Evolutionary conservation across 2,888 invertebrate species (phyloP).

Genomic region (Eristalis pertinax): DNA sequence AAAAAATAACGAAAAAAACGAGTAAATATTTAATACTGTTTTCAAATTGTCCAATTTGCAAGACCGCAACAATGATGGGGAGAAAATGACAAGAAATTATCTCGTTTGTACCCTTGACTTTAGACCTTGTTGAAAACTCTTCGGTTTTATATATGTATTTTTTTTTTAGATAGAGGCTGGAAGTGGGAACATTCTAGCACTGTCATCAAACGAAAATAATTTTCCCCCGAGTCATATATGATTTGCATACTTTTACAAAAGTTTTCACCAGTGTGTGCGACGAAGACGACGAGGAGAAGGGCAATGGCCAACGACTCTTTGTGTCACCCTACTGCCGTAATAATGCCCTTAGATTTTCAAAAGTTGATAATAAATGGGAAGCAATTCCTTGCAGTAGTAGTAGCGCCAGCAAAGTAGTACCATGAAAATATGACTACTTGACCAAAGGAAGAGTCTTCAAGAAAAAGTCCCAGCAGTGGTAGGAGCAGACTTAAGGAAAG

Average conservation of each 20-base stretch:
- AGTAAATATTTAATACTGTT: slow-evolving; percentile 34
- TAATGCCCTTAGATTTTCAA: slow-evolving; percentile 61
- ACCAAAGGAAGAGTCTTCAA: slow-evolving; percentile 52
- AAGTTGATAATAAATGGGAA: slow-evolving; percentile 64
- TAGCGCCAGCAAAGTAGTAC: slow-evolving; percentile 24
- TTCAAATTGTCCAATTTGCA: slow-evolving; percentile 58
- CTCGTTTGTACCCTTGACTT: slow-evolving; percentile 56
- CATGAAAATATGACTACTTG: slow-evolving; percentile 66
- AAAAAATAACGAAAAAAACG: not conserved
- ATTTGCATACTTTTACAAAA: slow-evolving; percentile 68
- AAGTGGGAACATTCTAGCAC: slow-evolving; percentile 12
- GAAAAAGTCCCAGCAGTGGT: slow-evolving; percentile 27
- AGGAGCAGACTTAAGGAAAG: not conserved
- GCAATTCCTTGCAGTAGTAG: slow-evolving; percentile 44
- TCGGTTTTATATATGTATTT: not conserved
- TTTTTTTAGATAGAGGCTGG: slow-evolving; percentile 3
- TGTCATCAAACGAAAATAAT: slow-evolving; percentile 61
- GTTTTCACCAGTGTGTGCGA: slow-evolving; percentile 10
- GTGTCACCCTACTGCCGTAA: slow-evolving; percentile 52
- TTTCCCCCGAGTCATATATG: slow-evolving; percentile 66
- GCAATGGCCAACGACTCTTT: slow-evolving; percentile 41
- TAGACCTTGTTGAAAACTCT: slow-evolving; percentile 33
- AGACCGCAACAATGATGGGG: slow-evolving; percentile 18
- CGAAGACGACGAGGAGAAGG: not conserved
- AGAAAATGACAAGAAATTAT: slow-evolving; percentile 41